Conservation (phyloP, 2,888 invertebrate species). For the Chydorus sphaericus region DNA sequence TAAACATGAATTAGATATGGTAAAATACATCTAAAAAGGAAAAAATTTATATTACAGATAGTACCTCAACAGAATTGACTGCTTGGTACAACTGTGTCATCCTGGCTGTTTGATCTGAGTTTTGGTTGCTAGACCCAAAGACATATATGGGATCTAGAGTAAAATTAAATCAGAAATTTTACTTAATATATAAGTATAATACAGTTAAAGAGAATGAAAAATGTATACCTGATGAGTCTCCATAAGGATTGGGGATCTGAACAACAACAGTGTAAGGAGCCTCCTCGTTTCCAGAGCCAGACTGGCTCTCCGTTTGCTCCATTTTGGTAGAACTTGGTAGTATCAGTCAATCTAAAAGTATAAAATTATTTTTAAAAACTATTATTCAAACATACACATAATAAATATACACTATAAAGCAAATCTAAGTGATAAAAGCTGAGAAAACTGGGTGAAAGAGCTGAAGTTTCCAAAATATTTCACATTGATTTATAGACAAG, state of each 20-base stretch:
- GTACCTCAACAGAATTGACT: constrained; percentile 13
- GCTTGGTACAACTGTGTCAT: constrained; percentile 14
- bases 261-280: constrained; percentile 14
- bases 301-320: constrained; percentile 9
- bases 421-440: too few species aligned
- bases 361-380: too few species aligned
- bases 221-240: constrained; percentile 9
- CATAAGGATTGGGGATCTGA: constrained; percentile 14
- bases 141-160: constrained; percentile 13
- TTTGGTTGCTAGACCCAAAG: constrained; percentile 11
- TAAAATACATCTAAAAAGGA: neutral
- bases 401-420: too few species aligned
- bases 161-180: neutral
- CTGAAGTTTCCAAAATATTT: too few species aligned
- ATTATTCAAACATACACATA: too few species aligned
- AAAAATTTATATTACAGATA: neutral
- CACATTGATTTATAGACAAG: too few species aligned
- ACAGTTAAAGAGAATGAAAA: neutral
- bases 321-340: too few species aligned
- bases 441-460: too few species aligned
- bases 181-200: neutral
- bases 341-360: too few species aligned
- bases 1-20: neutral
- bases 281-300: neutral
- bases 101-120: constrained; percentile 10